Evolutionary conservation across 1,140 invertebrate species (phyloP).

Genomic region (Dufourea novaeangliae): DNA sequence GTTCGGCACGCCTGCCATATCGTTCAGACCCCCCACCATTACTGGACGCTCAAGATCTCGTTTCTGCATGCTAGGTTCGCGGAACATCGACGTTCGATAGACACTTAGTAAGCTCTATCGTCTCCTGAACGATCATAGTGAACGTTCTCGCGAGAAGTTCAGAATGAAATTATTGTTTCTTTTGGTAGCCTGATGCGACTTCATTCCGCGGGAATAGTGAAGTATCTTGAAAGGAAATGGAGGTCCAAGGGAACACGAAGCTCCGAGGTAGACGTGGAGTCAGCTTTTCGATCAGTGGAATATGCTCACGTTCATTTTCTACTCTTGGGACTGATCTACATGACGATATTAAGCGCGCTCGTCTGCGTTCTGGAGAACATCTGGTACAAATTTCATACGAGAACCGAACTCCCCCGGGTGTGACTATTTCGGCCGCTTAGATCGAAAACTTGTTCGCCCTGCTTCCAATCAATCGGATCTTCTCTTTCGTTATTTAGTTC

Average conservation of each 20-base stretch:
- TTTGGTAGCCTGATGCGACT: conserved; percentile 62
- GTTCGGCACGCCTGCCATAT: conserved; percentile 58
- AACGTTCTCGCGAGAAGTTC: background rate
- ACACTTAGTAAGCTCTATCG: conserved; percentile 56
- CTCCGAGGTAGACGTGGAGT: conserved; percentile 19
- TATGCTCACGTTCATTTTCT: conserved; percentile 60
- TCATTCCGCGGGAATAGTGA: conserved; percentile 61
- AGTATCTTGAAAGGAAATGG: conserved; percentile 69
- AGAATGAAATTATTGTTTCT: background rate
- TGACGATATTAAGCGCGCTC: conserved; percentile 55
- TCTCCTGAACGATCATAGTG: background rate
- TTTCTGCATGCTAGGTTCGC: conserved; percentile 62
- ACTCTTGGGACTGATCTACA: conserved; percentile 40
- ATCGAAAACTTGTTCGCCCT: background rate
- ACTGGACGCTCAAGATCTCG: conserved; percentile 54
- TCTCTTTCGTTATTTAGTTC: conserved; percentile 21
- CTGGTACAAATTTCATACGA: conserved; percentile 47
- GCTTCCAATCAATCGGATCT: conserved; percentile 5
- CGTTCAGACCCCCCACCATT: conserved; percentile 50
- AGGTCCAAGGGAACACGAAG: conserved; percentile 41
- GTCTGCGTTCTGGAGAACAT: conserved; percentile 69
- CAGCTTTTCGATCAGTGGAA: conserved; percentile 60
- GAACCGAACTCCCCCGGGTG: background rate
- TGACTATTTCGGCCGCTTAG: no score
- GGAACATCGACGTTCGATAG: conserved; percentile 55